Percentiles rank a stretch among this genome's conserved stretches.
Conservation (phyloP, 2,888 invertebrate species). For the Epistrophe grossulariae region DNA sequence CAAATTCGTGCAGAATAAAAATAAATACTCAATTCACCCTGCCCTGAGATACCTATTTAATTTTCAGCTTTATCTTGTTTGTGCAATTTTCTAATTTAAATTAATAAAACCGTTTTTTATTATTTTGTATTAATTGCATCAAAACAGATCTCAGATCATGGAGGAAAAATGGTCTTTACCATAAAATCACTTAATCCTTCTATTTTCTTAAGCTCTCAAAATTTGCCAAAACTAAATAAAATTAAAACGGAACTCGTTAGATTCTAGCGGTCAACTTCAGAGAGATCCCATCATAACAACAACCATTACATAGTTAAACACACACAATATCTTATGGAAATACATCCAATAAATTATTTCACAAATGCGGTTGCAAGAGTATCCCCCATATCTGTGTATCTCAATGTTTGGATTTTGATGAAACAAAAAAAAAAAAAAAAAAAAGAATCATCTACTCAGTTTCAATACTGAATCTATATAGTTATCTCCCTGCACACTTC, state of each 20-base stretch:
- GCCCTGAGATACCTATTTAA: no score
- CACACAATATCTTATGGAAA: constrained; percentile 65
- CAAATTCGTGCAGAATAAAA: no score
- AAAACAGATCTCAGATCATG: no score
- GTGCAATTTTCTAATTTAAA: no score
- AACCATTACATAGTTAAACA: constrained; percentile 48
- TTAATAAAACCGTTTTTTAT: no score
- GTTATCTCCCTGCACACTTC: neutral
- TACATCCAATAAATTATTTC: constrained; percentile 66
- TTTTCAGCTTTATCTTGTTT: no score
- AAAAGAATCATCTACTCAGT: constrained; percentile 56
- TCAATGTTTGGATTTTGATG: constrained; percentile 20
- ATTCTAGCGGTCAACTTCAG: constrained; percentile 43
- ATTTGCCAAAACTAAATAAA: neutral
- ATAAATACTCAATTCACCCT: no score
- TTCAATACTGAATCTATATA: constrained; percentile 52
- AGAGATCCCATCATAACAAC: constrained; percentile 39
- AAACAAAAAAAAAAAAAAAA: constrained; percentile 10
- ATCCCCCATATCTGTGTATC: constrained; percentile 52
- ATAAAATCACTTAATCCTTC: no score
- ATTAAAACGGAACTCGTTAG: neutral
- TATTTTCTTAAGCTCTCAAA: neutral
- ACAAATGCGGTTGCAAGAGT: constrained; percentile 54
- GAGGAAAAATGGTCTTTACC: no score
- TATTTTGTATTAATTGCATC: no score